Conservation (phyloP, 2,888 invertebrate genomes). For the Dimorphilus gyrociliatus region DNA sequence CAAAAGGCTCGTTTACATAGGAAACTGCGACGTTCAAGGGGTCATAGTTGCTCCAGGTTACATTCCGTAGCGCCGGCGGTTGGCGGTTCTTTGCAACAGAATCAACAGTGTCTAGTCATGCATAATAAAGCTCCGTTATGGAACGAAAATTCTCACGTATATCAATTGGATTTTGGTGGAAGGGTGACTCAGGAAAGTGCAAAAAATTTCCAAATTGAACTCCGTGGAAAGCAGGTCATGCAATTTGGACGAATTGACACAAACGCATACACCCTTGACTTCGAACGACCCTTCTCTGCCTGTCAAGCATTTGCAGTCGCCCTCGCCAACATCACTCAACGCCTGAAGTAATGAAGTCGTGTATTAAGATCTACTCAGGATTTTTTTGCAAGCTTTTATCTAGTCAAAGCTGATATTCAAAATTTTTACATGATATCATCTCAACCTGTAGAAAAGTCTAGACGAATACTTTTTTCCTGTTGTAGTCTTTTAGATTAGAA, state of each 20-base stretch:
- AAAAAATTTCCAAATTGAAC: slow-evolving; percentile 98
- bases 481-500: no score
- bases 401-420: no score
- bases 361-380: no score
- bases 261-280: slow-evolving; percentile 94
- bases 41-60: no score
- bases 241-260: slow-evolving; percentile 97
- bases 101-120: no score
- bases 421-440: no score
- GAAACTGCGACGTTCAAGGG: no score
- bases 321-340: slow-evolving; percentile 83
- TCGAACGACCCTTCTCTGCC: slow-evolving; percentile 95
- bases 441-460: no score
- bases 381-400: no score
- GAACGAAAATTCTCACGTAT: slow-evolving; percentile 98
- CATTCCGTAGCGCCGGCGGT: no score
- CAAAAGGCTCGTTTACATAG: slow-evolving; percentile 34
- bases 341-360: slow-evolving; percentile 70
- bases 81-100: no score
- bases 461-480: no score
- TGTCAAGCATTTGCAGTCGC: slow-evolving; percentile 97
- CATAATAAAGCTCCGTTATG: slow-evolving; percentile 95
- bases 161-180: slow-evolving; percentile 95
- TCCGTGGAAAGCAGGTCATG: slow-evolving; percentile 93
- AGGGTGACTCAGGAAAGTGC: slow-evolving; percentile 97